phyloP scores from a whole-genome alignment of 2,888 invertebrate species.

The Drosophila prolongata region DNA sequence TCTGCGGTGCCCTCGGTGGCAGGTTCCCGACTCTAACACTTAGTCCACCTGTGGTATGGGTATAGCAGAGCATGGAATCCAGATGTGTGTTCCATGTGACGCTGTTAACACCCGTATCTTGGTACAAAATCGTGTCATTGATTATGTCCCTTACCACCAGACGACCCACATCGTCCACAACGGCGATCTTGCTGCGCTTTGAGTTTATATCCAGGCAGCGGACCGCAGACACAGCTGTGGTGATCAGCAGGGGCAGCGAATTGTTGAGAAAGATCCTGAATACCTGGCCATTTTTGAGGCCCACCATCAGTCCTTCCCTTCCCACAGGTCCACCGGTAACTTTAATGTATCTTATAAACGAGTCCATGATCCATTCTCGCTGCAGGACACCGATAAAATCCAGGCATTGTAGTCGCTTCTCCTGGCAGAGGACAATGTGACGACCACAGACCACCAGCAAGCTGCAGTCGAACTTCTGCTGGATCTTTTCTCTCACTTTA shows the following conservation, averaged over 20 bases:
- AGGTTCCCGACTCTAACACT: constrained; percentile 96
- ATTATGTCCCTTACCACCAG: constrained; percentile 86
- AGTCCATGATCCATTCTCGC: constrained; percentile 94
- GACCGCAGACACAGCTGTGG: constrained; percentile 90
- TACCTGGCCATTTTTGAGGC: constrained; percentile 93
- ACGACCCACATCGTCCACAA: constrained; percentile 92
- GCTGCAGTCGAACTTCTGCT: constrained; percentile 87
- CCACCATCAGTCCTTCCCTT: constrained; percentile 95
- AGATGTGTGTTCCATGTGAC: constrained; percentile 98
- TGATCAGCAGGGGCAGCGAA: constrained; percentile 90
- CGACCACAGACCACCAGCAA: constrained; percentile 89
- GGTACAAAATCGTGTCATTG: constrained; percentile 83
- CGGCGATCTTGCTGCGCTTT: constrained; percentile 92
- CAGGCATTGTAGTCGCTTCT: constrained; percentile 91
- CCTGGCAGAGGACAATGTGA: constrained; percentile 94
- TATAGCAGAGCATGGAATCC: constrained; percentile 97
- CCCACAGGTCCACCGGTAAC: constrained; percentile 93
- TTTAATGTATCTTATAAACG: constrained; percentile 93
- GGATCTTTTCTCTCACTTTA: constrained; percentile 95
- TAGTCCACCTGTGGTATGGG: constrained; percentile 92
- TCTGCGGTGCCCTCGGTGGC: constrained; percentile 91
- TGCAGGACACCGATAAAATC: constrained; percentile 90
- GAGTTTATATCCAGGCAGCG: constrained; percentile 96
- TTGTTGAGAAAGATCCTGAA: constrained; percentile 97
- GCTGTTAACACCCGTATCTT: constrained; percentile 93